Base-by-base conservation (phyloP, 1,140 invertebrate species). In the Cotesia glomerata region DNA sequence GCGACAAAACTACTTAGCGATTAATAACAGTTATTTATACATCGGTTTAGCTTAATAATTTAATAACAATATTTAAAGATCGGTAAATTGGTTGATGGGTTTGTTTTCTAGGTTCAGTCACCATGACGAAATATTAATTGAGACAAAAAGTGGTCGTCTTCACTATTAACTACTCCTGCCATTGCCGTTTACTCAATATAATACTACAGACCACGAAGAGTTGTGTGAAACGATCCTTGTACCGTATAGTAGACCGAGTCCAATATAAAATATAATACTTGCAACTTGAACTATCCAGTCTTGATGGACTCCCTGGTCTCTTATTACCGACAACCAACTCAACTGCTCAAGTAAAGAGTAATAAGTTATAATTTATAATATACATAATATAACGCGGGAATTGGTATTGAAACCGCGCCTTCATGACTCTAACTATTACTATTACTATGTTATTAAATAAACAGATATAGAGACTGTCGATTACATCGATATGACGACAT, bases 121-220 rank as follows among this genome's bases (percentile, higher is more conserved):
- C 75, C 79, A 75, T 81, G 77, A 82, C 78, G 78, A 82, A 83
- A 82, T 82, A 82, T 82, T 83, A 82, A 83, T 83, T 82, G 80
- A 81, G 75, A 79, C 61, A 82, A 83, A 82, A 83, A 79, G 73
- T 70, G 69, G 79, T 75, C 77, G 74, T 58, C 54, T 45, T 45
- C 7, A 45, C 39, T 45, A 45, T 45, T 45, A 45, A 45, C 39
- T 45, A 11, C 39, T 45, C 39, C 39, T 45, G 5, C 7, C 3
- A 45, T 1, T 45, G 39, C 11, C 11, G 39, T 11, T 8, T 11
- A 45, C 39, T 45, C 11, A 45, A 51, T 52, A 56, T 49, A 49
- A 56, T 45, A 45, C 39, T 45, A 45, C 39, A 9, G 39, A 26
- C 26, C 26, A 26, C 26, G 26, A 26, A 26, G 26, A 11, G 8